A percentile compares a stretch with the other conserved stretches of the same genome.
Conservation (phyloP, 2,113 vertebrate species). For the Oncorhynchus kisutch region DNA sequence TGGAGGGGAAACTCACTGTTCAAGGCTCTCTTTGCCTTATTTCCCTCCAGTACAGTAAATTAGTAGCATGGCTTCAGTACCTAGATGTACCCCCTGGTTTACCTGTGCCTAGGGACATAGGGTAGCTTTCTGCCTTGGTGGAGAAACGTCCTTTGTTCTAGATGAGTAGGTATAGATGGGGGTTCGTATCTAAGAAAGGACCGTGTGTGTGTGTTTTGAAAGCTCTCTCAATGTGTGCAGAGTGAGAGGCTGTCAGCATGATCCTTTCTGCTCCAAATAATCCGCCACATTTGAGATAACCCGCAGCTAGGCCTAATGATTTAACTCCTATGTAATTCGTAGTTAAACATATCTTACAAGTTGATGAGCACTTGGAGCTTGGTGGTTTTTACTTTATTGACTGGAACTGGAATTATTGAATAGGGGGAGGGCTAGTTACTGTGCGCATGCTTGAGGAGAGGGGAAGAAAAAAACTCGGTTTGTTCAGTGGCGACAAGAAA, state of each 20-base stretch:
- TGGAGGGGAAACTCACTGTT: background rate
- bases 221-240: background rate
- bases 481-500: background rate
- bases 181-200: constrained; percentile 1
- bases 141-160: constrained; percentile 20
- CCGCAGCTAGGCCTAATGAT: too few species aligned
- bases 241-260: background rate
- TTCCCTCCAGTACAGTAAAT: background rate
- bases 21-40: background rate
- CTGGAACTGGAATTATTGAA: background rate
- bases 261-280: background rate
- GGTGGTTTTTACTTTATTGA: too few species aligned
- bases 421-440: constrained; percentile 10
- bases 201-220: background rate
- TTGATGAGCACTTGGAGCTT: too few species aligned
- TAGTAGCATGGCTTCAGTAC: background rate
- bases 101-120: constrained; percentile 7
- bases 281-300: background rate
- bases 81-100: background rate
- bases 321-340: too few species aligned
- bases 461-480: background rate
- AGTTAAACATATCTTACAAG: too few species aligned
- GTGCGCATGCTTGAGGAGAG: constrained; percentile 39
- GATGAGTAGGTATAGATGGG: constrained; percentile 3
- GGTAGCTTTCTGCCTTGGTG: background rate